Evolutionary conservation across 2,113 vertebrate genomes (phyloP).

Genomic region (Centrocercus urophasianus): DNA sequence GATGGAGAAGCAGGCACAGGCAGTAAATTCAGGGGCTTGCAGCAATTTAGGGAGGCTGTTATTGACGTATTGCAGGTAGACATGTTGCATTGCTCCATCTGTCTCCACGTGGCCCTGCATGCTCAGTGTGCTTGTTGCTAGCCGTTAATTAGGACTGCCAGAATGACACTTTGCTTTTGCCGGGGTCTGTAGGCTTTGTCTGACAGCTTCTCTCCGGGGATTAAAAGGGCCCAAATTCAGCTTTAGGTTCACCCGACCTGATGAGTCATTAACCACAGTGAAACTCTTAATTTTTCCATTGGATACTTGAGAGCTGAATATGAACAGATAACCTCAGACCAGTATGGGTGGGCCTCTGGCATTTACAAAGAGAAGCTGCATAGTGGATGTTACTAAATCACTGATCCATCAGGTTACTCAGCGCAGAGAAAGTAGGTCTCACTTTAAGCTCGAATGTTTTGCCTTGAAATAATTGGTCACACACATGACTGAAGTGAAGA

Average conservation of each 20-base stretch:
- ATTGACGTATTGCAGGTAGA: background rate
- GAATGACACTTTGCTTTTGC: background rate
- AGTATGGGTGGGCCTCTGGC: background rate
- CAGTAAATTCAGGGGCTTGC: background rate
- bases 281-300: background rate
- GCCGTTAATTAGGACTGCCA: background rate
- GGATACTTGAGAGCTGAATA: background rate
- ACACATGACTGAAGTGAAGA: background rate
- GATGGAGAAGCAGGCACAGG: background rate
- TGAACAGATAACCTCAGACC: conserved; percentile 17
- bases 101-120: background rate
- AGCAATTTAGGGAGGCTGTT: background rate
- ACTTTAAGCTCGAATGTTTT: background rate
- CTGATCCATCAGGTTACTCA: background rate
- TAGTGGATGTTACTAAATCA: background rate
- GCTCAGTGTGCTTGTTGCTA: background rate
- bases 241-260: background rate
- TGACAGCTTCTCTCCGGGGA: background rate
- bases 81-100: background rate
- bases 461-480: background rate
- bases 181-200: background rate
- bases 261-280: background rate
- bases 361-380: background rate
- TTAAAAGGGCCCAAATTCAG: conserved; percentile 8
- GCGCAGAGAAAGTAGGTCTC: background rate